Base-by-base conservation (phyloP, 2,113 vertebrate species). In the Tenrec ecaudatus region DNA sequence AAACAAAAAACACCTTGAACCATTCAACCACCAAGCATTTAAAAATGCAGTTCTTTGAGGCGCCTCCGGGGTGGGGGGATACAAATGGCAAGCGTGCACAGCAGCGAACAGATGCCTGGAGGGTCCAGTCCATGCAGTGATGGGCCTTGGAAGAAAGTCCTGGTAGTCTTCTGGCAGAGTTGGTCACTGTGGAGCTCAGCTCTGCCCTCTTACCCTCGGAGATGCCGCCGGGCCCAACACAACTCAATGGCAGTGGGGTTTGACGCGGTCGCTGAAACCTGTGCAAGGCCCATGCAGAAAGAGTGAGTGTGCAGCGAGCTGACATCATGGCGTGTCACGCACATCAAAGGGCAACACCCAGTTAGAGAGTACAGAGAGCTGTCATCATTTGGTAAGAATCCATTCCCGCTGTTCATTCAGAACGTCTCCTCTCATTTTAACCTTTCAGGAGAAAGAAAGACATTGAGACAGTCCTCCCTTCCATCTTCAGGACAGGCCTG, bases 401-500 rank as follows among this genome's bases (percentile, higher is more conserved):
- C 5, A 68, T 69, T 86, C 86, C 82, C 53, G 8, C 53, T 69
- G 90, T 76, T 92, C 31, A 71, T 79, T 89, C 38, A 40, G 83
- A 96, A 92, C 86, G 36, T 81, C 57, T 62, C 66, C 73, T 94
- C 96, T 86, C 88, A 82, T 93, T 20, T 73, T 92, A 94, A 76
- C 93, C 88, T 86, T 93, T 62, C 27, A n/a, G 82, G 96, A 97
- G 75, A 90, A 1, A 92, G 60, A 88, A 86, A 82, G 57, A 86
- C 97, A 97, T 91, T 86, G 87, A 95, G 96, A 93, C 86, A 76
- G 85, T 88, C 10, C 12, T 89, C 96, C 79, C 78, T 68, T 64
- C 31, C 36, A 19, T 19, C 78, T 68, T 95, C 93, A 38, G 57
- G 96, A 94, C 93, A 95, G 82, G 75, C 17, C 19, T 91, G 81